Percentiles rank a stretch among this genome's conserved stretches.
Conservation (phyloP, 92 coral and sea anemone genomes). For the Hydrozoanthus gracilis region DNA sequence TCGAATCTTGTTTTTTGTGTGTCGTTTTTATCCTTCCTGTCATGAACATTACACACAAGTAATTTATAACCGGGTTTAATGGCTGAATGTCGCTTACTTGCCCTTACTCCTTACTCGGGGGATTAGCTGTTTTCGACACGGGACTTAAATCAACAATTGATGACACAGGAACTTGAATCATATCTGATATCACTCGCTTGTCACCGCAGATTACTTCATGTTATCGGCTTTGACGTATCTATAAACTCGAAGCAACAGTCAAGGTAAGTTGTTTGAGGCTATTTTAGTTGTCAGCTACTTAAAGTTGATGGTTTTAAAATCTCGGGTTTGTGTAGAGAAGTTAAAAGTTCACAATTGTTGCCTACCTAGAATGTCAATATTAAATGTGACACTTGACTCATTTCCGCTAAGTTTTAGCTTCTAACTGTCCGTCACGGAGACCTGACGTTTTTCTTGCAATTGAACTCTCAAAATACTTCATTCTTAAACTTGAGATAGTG, state of each 20-base stretch:
- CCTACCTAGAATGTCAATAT: conserved; percentile 12
- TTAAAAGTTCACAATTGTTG: not conserved
- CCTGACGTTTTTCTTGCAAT: not conserved
- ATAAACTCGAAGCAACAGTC: not conserved
- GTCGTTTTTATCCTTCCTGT: not conserved
- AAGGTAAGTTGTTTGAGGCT: not conserved
- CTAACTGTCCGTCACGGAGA: conserved; percentile 9
- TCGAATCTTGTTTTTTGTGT: too few relatives aligned
- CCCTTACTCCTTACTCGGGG: not conserved
- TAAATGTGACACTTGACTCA: conserved; percentile 8
- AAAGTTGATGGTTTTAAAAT: not conserved
- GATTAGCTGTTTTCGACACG: not conserved
- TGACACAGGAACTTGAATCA: not conserved
- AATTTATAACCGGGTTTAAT: not conserved
- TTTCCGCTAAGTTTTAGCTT: conserved; percentile 14
- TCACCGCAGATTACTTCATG: not conserved
- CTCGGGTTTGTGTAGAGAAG: not conserved
- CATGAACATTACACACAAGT: not conserved
- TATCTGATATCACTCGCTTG: not conserved
- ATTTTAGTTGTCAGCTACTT: not conserved
- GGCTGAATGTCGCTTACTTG: not conserved
- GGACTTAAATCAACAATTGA: not conserved
- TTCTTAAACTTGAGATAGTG: not conserved
- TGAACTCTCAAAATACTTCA: not conserved
- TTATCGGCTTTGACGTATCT: not conserved